Conservation (phyloP, 2,888 invertebrate genomes). For the Drosophila emarginata region DNA sequence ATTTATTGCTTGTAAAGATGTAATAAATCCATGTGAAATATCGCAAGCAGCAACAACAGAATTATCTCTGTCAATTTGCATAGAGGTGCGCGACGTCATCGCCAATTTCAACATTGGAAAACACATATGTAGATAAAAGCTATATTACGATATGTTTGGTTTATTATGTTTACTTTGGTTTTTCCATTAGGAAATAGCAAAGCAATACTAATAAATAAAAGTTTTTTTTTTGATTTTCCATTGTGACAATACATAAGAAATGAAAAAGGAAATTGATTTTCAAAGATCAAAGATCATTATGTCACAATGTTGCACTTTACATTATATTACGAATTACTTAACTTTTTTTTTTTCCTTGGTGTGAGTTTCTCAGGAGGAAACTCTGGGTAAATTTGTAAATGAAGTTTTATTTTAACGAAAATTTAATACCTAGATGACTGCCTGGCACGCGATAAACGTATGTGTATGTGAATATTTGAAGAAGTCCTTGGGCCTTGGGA, state of each 20-base stretch:
- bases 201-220: background rate
- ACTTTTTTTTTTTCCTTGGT: background rate
- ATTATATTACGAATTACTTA: slow-evolving; percentile 4
- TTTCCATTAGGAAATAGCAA: slow-evolving; percentile 7
- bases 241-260: background rate
- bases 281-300: background rate
- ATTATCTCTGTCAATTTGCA: slow-evolving; percentile 55
- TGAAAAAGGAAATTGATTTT: background rate
- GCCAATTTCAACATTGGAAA: slow-evolving; percentile 44
- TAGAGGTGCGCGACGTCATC: slow-evolving; percentile 62
- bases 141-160: slow-evolving; percentile 34
- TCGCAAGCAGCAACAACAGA: slow-evolving; percentile 19
- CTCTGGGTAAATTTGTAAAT: slow-evolving; percentile 10
- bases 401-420: slow-evolving; percentile 23
- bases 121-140: slow-evolving; percentile 30
- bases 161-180: slow-evolving; percentile 20
- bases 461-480: slow-evolving; percentile 1
- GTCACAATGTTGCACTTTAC: background rate
- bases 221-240: background rate
- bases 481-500: slow-evolving; percentile 41
- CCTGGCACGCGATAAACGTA: slow-evolving; percentile 58
- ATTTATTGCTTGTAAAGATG: slow-evolving; percentile 37
- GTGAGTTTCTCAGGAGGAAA: background rate
- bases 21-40: slow-evolving; percentile 57
- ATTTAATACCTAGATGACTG: slow-evolving; percentile 34